Evolutionary conservation across 2,113 vertebrate species (phyloP).

Genomic region (Mola mola): DNA sequence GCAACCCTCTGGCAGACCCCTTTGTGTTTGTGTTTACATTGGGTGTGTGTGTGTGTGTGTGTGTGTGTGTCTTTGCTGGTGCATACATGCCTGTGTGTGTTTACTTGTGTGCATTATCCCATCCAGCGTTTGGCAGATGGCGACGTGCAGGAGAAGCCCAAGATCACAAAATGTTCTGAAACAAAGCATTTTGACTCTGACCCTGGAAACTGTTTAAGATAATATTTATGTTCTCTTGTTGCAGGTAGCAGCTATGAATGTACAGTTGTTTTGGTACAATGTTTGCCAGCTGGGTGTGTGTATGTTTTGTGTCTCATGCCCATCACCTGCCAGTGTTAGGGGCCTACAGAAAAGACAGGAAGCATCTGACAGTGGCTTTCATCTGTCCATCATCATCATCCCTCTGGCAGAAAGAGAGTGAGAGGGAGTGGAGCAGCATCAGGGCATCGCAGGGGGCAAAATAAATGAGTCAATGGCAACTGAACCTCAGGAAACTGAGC

Average conservation of each 20-base stretch:
- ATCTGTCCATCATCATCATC: constrained; percentile 34
- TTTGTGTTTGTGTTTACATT: constrained; percentile 36
- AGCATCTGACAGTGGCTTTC: constrained; percentile 58
- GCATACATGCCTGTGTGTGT: constrained; percentile 27
- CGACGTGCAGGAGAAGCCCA: too few relatives aligned
- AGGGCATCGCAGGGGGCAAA: constrained; percentile 57
- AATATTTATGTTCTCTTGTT: constrained; percentile 5
- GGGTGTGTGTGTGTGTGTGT: constrained; percentile 2
- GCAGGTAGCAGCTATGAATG: constrained; percentile 22
- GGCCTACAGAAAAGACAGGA: constrained; percentile 24
- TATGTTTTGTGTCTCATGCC: constrained; percentile 9
- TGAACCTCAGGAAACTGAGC: constrained; percentile 54
- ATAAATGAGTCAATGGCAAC: constrained; percentile 47
- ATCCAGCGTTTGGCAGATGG: constrained; percentile 29
- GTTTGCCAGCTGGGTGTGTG: too few relatives aligned
- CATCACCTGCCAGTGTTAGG: constrained; percentile 30
- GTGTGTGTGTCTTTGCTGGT: constrained; percentile 21
- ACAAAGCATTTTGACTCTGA: too few relatives aligned
- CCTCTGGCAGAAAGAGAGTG: constrained; percentile 13
- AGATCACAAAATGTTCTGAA: too few relatives aligned
- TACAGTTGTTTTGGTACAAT: constrained; percentile 1
- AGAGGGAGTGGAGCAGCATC: constrained; percentile 71
- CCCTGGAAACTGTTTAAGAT: too few relatives aligned
- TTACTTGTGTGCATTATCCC: constrained; percentile 14
- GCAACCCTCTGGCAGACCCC: constrained; percentile 58